Conservation (phyloP, 2,113 vertebrate genomes). For the Mormoops blainvillei region DNA sequence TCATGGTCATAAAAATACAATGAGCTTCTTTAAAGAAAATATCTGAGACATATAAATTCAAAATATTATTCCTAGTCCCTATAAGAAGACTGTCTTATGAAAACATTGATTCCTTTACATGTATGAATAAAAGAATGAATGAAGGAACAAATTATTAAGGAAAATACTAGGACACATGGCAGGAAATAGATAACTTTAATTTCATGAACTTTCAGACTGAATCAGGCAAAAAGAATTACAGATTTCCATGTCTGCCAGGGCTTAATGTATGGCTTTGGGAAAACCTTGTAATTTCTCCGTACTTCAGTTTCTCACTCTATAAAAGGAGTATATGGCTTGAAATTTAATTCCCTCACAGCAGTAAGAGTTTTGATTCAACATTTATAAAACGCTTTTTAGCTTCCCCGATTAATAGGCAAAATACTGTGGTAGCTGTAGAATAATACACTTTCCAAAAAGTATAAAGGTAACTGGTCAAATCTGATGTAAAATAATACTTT, state of each 20-base stretch:
- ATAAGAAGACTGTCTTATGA: not conserved
- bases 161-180: not conserved
- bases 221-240: slow-evolving; percentile 4
- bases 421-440: slow-evolving; percentile 15
- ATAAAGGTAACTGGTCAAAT: slow-evolving; percentile 54
- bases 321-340: slow-evolving; percentile 68
- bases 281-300: slow-evolving; percentile 68
- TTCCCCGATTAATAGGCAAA: slow-evolving; percentile 63
- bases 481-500: slow-evolving; percentile 54
- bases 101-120: not conserved
- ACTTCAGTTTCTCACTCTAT: slow-evolving; percentile 68
- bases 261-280: slow-evolving; percentile 49
- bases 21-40: not conserved
- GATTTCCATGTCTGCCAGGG: slow-evolving; percentile 33
- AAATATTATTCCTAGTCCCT: not conserved
- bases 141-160: not conserved
- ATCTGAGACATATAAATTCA: not conserved
- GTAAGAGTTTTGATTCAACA: slow-evolving; percentile 62
- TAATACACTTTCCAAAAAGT: slow-evolving; percentile 35
- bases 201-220: not conserved
- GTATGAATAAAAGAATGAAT: not conserved
- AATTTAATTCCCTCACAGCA: slow-evolving; percentile 63
- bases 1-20: not conserved
- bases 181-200: not conserved
- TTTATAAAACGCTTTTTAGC: slow-evolving; percentile 56